phyloP scores from a whole-genome alignment of 2,888 invertebrate genomes.

The Schizaphis graminum region DNA sequence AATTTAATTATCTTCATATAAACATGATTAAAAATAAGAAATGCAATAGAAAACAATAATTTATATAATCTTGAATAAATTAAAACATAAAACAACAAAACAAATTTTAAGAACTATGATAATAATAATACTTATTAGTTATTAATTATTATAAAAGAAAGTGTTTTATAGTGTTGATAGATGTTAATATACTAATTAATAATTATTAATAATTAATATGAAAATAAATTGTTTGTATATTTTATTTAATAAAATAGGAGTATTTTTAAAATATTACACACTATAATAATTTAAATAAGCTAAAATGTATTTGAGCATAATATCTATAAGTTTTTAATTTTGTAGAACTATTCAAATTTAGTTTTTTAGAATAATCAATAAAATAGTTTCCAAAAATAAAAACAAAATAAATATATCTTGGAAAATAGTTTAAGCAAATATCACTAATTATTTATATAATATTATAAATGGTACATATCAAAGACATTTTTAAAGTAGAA shows the following conservation, averaged over 20 bases:
- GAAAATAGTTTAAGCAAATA: too few relatives aligned
- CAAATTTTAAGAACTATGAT: background rate
- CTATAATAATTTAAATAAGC: background rate
- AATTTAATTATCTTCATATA: background rate
- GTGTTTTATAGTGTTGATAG: background rate
- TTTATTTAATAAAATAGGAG: background rate
- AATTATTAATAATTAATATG: background rate
- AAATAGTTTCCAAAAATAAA: too few relatives aligned
- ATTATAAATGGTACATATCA: background rate
- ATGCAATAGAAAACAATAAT: slow-evolving; percentile 4
- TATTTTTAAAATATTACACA: background rate
- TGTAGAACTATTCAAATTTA: background rate
- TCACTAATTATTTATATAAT: background rate
- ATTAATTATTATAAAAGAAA: background rate
- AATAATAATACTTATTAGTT: background rate
- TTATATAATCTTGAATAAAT: background rate
- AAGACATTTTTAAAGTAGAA: background rate
- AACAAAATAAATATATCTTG: too few relatives aligned
- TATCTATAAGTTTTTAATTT: background rate
- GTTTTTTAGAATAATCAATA: too few relatives aligned
- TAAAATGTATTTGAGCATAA: background rate
- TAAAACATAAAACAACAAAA: background rate
- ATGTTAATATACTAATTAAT: background rate
- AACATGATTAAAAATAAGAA: background rate
- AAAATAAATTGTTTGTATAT: background rate